phyloP scores from a whole-genome alignment of 2,888 invertebrate species.

The Orchesella flavescens region DNA sequence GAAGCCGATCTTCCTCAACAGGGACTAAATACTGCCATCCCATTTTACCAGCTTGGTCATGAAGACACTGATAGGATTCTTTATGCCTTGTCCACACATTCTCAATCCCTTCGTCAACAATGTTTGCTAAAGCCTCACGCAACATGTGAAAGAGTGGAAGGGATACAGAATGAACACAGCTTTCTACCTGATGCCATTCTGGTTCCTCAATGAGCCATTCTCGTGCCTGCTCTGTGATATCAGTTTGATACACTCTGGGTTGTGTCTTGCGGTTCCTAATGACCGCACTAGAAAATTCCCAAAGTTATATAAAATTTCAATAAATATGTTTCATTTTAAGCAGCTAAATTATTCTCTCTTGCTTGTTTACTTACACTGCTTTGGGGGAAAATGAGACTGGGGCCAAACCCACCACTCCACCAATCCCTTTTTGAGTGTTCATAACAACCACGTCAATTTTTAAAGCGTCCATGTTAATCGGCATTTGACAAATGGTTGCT shows the following conservation, averaged over 20 bases:
- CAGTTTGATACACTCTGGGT: neutral
- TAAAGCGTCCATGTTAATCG: constrained; percentile 82
- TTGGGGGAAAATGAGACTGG: constrained; percentile 83
- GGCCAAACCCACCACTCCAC: constrained; percentile 84
- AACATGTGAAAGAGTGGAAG: neutral
- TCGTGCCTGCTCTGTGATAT: neutral
- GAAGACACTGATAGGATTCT: neutral
- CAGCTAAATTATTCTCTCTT: constrained; percentile 72
- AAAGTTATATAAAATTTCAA: neutral
- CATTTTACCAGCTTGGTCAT: neutral
- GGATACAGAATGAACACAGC: neutral
- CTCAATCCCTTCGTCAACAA: constrained; percentile 4
- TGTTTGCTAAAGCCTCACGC: neutral
- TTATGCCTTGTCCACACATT: neutral
- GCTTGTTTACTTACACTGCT: too few species aligned
- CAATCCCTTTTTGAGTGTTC: constrained; percentile 84
- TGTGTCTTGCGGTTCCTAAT: neutral
- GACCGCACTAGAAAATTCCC: neutral
- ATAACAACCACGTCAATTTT: constrained; percentile 83
- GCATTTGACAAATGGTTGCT: constrained; percentile 82
- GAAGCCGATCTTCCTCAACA: neutral
- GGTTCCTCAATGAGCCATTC: neutral
- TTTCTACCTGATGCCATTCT: neutral
- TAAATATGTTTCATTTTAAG: neutral
- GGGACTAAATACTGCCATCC: neutral